Evolutionary conservation across 2,797 vertebrate genomes (phyloP), one percentile per base, ranked within the genome.

Genomic region (Steatocranus sp.): DNA sequence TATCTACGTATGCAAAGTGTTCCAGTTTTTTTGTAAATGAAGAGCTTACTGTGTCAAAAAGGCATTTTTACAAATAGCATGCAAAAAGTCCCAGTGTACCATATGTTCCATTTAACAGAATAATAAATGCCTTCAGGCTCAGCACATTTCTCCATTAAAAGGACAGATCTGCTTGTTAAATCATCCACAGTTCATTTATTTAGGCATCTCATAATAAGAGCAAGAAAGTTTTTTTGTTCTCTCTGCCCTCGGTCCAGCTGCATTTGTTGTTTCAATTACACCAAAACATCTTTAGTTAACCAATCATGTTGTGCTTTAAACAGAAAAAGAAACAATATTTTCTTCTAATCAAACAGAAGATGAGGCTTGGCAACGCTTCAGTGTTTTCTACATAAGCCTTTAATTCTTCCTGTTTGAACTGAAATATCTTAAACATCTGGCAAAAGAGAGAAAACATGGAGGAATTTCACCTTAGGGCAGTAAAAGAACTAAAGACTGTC

Each of bases 211-310:
- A 75, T 77, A 81, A 86, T 75, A 73, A 88, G 70, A 83, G n/a
- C n/a, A 27, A 75, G 3, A 12, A 23, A 82, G 76, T 32, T 74
- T 43, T 76, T 56, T 83, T 91, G 56, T 83, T 49, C 18, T 20
- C 23, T 83, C 15, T 75, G 78, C 36, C 15, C 50, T 79, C 23
- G 6, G 27, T 86, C 46, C 66, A 75, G 54, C 68, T 63, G 56
- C 5, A 25, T 86, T 93, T 88, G 75, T 82, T 92, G 48, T 87
- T 88, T 63, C 77, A 85, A 8, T 90, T 84, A 86, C 86, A 75
- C 87, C 20, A 82, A 87, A 82, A 48, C 77, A 82, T 85, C 54
- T 83, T 81, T 9, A 83, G 80, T 68, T 34, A 81, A 68, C 82
- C 32, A 74, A 78, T 82, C 75, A 43, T 73, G 46, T 9, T 30